Evolutionary conservation across 2,113 vertebrate species (phyloP).

Genomic region (Mellivora capensis): DNA sequence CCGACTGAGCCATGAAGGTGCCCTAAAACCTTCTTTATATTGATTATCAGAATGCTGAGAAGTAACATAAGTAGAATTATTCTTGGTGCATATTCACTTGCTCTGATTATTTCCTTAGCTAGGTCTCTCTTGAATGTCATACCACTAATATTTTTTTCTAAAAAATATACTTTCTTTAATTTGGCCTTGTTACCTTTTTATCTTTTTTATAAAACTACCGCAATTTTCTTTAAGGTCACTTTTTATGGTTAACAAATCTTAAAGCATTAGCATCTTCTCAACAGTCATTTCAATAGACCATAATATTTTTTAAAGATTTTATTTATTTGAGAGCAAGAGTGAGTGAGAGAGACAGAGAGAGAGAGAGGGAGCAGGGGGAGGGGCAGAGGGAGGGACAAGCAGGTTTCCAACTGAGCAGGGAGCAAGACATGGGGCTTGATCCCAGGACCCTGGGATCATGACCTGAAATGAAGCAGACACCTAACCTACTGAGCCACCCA

Average conservation of each 20-base stretch:
- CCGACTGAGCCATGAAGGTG: neutral
- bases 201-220: neutral
- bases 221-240: neutral
- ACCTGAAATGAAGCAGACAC: too few species aligned
- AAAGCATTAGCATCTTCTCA: neutral
- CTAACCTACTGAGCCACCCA: too few species aligned
- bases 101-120: neutral
- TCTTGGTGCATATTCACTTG: neutral
- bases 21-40: neutral
- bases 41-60: neutral
- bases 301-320: neutral
- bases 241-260: neutral
- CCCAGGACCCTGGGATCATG: too few species aligned
- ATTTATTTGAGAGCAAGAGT: too few species aligned
- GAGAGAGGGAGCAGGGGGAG: too few species aligned
- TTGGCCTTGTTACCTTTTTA: neutral
- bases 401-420: too few species aligned
- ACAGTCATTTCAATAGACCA: neutral
- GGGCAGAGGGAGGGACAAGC: too few species aligned
- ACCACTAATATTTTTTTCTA: neutral
- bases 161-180: neutral
- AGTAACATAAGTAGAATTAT: neutral
- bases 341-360: too few species aligned
- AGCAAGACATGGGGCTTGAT: too few species aligned
- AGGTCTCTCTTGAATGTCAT: neutral